phyloP scores from a whole-genome alignment of 1,140 invertebrate genomes.

The Procambarus virginalis region DNA sequence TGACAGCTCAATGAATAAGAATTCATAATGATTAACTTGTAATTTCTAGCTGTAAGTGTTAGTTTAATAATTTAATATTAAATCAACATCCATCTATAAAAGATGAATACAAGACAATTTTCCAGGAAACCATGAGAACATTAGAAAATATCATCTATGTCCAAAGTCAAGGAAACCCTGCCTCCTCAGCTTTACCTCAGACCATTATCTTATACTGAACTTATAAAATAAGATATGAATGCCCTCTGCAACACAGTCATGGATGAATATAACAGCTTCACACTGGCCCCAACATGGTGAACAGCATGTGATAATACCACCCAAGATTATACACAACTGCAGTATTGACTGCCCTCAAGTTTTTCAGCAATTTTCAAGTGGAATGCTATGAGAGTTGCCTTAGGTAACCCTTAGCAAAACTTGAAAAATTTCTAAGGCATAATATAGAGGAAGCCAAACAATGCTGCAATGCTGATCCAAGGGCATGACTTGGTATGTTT shows the following conservation, averaged over 20 bases:
- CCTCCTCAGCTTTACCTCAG: neutral
- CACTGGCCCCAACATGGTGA: constrained; percentile 38
- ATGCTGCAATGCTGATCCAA: constrained; percentile 35
- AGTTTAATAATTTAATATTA: constrained; percentile 32
- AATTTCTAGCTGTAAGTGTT: constrained; percentile 3
- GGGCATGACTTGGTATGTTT: constrained; percentile 47
- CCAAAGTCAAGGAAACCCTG: neutral
- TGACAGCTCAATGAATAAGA: constrained; percentile 42
- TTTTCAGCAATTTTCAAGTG: constrained; percentile 31
- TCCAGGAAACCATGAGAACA: constrained; percentile 38
- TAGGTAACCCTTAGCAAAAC: constrained; percentile 3
- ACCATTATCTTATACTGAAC: constrained; percentile 2
- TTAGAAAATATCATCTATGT: constrained; percentile 27
- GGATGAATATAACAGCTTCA: constrained; percentile 48
- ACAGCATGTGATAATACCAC: constrained; percentile 42
- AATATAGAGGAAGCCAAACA: constrained; percentile 51
- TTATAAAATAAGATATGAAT: constrained; percentile 47
- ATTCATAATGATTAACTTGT: constrained; percentile 8
- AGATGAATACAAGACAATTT: constrained; percentile 17
- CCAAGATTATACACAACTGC: constrained; percentile 14
- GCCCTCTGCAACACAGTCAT: constrained; percentile 46
- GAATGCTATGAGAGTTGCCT: constrained; percentile 25
- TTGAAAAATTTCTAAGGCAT: constrained; percentile 42
- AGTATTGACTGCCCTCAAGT: constrained; percentile 31
- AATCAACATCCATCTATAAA: constrained; percentile 15